Percentiles rank a stretch among this genome's conserved stretches.
Evolutionary conservation across 92 coral and sea anemone genomes (phyloP).

Genomic region (Meandrina meandrites): DNA sequence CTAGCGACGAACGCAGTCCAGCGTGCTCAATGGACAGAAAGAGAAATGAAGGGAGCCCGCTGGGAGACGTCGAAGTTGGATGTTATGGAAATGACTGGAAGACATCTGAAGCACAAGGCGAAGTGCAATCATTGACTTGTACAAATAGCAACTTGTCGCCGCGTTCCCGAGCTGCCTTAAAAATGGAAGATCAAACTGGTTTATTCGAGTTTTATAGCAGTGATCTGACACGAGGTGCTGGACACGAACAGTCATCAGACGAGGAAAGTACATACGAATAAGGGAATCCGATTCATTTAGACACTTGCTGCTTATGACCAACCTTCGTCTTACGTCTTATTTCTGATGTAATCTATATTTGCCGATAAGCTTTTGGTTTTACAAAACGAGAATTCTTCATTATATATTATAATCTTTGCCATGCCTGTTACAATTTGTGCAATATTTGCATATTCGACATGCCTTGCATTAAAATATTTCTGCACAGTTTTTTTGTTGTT

Average conservation of each 20-base stretch:
- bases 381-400: neutral
- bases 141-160: neutral
- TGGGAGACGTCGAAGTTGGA: neutral
- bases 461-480: neutral
- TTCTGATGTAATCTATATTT: too few relatives aligned
- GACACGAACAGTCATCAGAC: neutral
- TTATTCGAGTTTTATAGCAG: constrained; percentile 30
- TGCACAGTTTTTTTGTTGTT: neutral
- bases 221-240: neutral
- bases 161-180: constrained; percentile 16
- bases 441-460: neutral
- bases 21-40: constrained; percentile 1
- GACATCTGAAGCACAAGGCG: neutral
- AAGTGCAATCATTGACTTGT: neutral
- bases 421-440: neutral
- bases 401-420: neutral
- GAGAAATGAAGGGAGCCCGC: neutral
- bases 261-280: neutral
- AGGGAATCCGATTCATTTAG: neutral
- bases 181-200: constrained; percentile 37
- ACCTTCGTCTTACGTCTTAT: neutral
- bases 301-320: neutral
- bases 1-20: constrained; percentile 29
- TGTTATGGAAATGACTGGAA: constrained; percentile 9
- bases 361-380: neutral